Evolutionary conservation across 2,797 vertebrate genomes (phyloP).

Genomic region (Chelon labrosus): DNA sequence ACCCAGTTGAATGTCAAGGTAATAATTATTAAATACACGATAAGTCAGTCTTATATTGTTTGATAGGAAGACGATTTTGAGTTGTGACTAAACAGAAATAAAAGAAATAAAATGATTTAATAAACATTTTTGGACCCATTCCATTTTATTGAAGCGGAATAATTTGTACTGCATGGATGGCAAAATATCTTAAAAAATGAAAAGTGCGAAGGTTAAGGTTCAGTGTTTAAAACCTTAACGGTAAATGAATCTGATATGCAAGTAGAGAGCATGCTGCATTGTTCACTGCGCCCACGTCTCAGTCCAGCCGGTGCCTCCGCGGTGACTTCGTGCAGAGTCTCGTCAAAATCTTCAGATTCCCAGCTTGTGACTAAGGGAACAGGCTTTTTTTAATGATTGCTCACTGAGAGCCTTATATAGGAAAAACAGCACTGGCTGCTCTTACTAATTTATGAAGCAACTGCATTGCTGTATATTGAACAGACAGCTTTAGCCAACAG

Average conservation of each 20-base stretch:
- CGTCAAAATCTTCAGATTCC: constrained; percentile 58
- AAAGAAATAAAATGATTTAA: too few relatives aligned
- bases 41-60: too few relatives aligned
- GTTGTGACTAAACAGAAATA: too few relatives aligned
- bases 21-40: too few relatives aligned
- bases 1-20: too few relatives aligned
- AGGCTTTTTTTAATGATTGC: constrained; percentile 50
- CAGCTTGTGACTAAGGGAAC: constrained; percentile 64
- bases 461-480: constrained; percentile 1
- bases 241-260: not conserved
- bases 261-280: constrained; percentile 42
- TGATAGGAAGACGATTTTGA: too few relatives aligned
- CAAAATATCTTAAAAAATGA: too few relatives aligned
- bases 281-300: constrained; percentile 51
- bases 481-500: constrained; percentile 1
- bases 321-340: constrained; percentile 57
- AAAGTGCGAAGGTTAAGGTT: too few relatives aligned
- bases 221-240: not conserved
- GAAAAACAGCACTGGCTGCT: constrained; percentile 48
- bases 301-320: constrained; percentile 47
- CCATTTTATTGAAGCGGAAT: too few relatives aligned
- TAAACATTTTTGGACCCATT: too few relatives aligned
- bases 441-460: constrained; percentile 10
- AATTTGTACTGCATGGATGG: too few relatives aligned
- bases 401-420: constrained; percentile 58